Conservation (phyloP, 2,113 vertebrate genomes). For the Xenopus laevis region DNA sequence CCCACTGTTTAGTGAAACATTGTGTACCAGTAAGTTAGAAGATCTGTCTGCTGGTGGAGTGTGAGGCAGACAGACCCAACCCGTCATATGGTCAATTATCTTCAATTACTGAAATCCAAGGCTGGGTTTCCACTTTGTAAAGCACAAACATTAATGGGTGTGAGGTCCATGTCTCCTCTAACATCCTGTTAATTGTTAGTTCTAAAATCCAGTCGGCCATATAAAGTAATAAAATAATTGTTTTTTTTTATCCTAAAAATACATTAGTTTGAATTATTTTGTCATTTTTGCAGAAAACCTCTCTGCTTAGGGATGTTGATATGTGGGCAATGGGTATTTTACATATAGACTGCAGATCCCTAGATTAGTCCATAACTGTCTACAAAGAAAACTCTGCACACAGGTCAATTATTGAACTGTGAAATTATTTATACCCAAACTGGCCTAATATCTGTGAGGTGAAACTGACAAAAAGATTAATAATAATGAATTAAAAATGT, state of each 20-base stretch:
- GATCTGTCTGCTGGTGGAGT: neutral
- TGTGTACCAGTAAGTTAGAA: neutral
- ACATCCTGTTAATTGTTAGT: neutral
- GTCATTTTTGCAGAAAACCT: too few species aligned
- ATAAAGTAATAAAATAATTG: neutral
- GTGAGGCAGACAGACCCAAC: neutral
- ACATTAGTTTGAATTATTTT: neutral
- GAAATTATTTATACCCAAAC: too few species aligned
- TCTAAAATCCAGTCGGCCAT: neutral
- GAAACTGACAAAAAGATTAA: too few species aligned
- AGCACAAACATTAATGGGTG: neutral
- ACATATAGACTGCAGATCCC: too few species aligned
- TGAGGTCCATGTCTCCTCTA: neutral
- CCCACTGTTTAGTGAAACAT: neutral
- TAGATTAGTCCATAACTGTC: too few species aligned
- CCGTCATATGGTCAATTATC: neutral
- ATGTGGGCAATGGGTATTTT: too few species aligned
- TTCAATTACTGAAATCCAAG: slow-evolving; percentile 1
- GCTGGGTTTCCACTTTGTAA: neutral
- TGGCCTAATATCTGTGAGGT: too few species aligned
- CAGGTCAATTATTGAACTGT: too few species aligned
- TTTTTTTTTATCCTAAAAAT: neutral
- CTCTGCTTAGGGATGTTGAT: too few species aligned
- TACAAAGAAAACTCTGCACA: too few species aligned
- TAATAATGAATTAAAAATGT: too few species aligned